A percentile compares a stretch with the other conserved stretches of the same genome.
phyloP scores from a whole-genome alignment of 1,140 invertebrate genomes.

The Bombus breviceps region DNA sequence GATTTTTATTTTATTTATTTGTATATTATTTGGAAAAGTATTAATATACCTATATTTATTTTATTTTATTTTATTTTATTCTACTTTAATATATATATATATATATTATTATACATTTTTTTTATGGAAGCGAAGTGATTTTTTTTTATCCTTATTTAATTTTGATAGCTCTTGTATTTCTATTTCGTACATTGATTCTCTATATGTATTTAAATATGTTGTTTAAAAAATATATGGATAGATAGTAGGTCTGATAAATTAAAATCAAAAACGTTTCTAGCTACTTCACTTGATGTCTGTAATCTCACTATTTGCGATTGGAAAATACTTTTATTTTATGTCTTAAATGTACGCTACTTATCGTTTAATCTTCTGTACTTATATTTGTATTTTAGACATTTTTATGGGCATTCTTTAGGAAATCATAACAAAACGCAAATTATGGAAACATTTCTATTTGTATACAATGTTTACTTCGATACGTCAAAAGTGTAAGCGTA shows the following conservation, averaged over 20 bases:
- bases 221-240: background rate
- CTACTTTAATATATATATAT: background rate
- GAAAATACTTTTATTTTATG: background rate
- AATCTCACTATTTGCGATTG: background rate
- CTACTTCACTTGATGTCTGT: too few species aligned
- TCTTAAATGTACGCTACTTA: background rate
- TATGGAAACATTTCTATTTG: background rate
- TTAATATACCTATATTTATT: background rate
- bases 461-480: background rate
- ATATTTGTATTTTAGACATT: background rate
- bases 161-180: background rate
- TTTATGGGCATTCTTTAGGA: conserved; percentile 15
- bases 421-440: background rate
- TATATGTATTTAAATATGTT: background rate
- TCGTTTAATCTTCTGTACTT: background rate
- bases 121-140: background rate
- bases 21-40: background rate
- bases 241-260: background rate
- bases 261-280: background rate
- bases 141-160: background rate
- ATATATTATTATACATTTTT: background rate
- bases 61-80: background rate
- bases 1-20: background rate
- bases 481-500: background rate
- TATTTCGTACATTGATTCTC: background rate